Evolutionary conservation across 2,888 invertebrate genomes (phyloP), one percentile per base, ranked within the genome.

Genomic region (Ceramica pisi): DNA sequence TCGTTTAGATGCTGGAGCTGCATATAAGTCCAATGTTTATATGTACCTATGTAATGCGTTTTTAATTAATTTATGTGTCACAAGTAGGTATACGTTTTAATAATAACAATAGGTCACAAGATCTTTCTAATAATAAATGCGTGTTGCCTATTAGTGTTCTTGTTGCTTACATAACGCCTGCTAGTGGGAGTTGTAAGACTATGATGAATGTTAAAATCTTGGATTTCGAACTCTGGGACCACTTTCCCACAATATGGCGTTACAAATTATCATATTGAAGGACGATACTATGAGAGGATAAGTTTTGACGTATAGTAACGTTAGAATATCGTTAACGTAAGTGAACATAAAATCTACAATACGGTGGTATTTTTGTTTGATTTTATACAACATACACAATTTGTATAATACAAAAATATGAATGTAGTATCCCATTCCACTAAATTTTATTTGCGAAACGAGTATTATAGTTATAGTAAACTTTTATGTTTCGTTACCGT

Each of bases 31-130:
- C 61, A 62, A 69, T 46, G 78, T 67, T 71, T 77, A 21, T 14
- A 38, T n/a, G 12, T 65, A 72, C 71, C 19, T 14, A 38, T n/a
- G 12, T 65, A 72, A 80, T 78, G 74, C 46, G 79, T 74, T 82
- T 78, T 82, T 67, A 75, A 81, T 81, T 75, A 82, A 83, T 82
- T 79, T 69, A 78, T 80, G 63, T 69, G 76, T 70, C 55, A 67
- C 71, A 62, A 67, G 80, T n/a, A n/a, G n/a, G n/a, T 71, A 69
- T 70, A 80, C 71, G 71, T 72, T 67, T 72, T 75, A 78, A 35
- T 75, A 66, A 81, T 69, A 60, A 75, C 46, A 67, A 76, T 53
- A 78, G 61, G 66, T 66, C 70, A 76, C 60, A 71, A 79, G 72
- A 76, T 75, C 53, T 83, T 74, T 78, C 72, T 77, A 83, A 83